Conservation (phyloP, 2,113 vertebrate species). For the Ornithorhynchus anatinus region DNA sequence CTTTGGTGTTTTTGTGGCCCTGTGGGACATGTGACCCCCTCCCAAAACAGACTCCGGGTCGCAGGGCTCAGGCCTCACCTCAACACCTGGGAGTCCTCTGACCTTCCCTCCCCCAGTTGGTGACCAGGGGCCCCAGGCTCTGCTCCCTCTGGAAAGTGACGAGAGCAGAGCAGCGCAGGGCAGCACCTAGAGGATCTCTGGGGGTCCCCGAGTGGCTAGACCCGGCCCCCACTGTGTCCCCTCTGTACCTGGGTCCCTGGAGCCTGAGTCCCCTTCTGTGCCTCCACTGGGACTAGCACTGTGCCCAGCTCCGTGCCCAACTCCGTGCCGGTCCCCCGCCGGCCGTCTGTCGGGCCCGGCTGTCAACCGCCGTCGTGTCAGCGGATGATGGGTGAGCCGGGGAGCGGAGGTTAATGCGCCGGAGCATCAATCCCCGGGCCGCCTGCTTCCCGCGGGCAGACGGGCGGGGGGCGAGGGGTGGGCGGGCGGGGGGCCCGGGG, state of each 20-base stretch:
- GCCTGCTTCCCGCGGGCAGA: constrained; percentile 32
- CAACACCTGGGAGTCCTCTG: neutral
- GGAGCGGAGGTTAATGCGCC: constrained; percentile 58
- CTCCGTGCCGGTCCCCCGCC: neutral
- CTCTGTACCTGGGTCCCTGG: neutral
- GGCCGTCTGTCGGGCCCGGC: neutral
- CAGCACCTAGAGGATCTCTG: neutral
- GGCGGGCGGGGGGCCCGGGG: constrained; percentile 19
- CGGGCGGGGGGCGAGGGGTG: constrained; percentile 7
- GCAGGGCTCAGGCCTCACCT: neutral
- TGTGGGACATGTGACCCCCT: too few relatives aligned
- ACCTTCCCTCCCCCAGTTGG: neutral
- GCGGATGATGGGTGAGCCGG: constrained; percentile 39
- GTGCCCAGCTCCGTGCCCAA: neutral
- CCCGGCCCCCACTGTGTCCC: too few relatives aligned
- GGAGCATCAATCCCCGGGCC: constrained; percentile 51
- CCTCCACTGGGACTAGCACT: neutral
- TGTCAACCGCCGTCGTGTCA: neutral
- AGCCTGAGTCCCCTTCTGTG: neutral
- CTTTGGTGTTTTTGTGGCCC: too few relatives aligned
- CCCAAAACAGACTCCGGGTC: too few relatives aligned
- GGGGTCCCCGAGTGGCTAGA: neutral
- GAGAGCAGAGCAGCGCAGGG: too few relatives aligned
- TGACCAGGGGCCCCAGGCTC: too few relatives aligned
- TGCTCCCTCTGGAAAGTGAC: too few relatives aligned